Evolutionary conservation across 2,113 vertebrate genomes (phyloP).

Genomic region (Hippocampus zosterae): DNA sequence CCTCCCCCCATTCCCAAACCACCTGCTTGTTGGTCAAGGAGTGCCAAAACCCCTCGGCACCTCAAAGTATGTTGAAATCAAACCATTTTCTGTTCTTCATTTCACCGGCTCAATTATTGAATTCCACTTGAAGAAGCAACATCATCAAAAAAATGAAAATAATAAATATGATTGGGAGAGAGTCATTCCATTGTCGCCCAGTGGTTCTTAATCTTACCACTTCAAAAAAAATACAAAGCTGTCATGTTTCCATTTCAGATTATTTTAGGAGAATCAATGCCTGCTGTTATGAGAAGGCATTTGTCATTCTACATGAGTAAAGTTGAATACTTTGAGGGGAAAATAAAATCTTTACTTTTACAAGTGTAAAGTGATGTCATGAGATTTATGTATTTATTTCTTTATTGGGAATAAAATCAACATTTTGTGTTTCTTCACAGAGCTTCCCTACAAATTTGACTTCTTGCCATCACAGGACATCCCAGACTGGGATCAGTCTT

Average conservation of each 20-base stretch:
- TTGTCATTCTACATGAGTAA: no score
- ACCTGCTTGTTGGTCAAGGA: conserved; percentile 92
- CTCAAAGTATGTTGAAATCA: conserved; percentile 77
- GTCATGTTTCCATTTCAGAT: no score
- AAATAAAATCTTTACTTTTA: no score
- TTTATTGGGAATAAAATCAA: neutral
- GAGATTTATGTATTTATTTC: no score
- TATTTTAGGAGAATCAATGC: no score
- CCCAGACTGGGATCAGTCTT: conserved; percentile 84
- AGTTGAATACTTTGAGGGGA: no score
- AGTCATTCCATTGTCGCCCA: no score
- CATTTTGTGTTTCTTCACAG: conserved; percentile 57
- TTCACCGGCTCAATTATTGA: neutral
- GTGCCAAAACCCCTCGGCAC: conserved; percentile 75
- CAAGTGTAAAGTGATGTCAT: no score
- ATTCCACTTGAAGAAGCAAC: neutral
- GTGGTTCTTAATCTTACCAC: no score
- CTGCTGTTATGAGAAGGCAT: no score
- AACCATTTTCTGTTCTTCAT: neutral
- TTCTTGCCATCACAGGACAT: conserved; percentile 80
- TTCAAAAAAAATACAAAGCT: no score
- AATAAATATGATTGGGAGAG: no score
- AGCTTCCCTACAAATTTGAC: conserved; percentile 92
- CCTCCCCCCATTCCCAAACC: conserved; percentile 88
- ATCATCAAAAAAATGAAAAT: neutral